A percentile compares a stretch with the other conserved stretches of the same genome.
phyloP scores from a whole-genome alignment of 2,888 invertebrate genomes.

The Eupithecia tripunctaria region DNA sequence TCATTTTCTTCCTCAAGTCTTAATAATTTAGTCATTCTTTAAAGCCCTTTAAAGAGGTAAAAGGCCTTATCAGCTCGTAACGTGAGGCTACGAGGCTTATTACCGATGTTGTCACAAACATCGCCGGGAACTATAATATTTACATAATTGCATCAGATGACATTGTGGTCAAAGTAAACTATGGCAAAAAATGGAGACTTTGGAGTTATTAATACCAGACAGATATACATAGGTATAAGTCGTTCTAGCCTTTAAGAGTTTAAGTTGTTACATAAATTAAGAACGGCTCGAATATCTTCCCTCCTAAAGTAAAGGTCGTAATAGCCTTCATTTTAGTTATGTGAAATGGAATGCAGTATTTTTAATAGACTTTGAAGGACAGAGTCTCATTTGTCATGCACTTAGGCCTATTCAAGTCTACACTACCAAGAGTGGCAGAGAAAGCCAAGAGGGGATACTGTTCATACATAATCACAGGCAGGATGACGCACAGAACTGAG shows the following conservation, averaged over 20 bases:
- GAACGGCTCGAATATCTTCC: too few relatives aligned
- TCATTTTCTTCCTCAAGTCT: too few relatives aligned
- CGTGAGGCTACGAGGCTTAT: neutral
- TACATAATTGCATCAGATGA: neutral
- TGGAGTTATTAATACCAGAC: neutral
- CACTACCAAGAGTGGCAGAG: neutral
- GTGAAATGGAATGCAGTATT: too few relatives aligned
- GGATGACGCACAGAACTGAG: neutral
- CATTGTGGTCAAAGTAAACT: constrained; percentile 3
- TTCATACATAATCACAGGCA: neutral
- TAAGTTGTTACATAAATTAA: too few relatives aligned
- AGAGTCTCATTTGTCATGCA: neutral
- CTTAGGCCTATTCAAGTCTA: neutral
- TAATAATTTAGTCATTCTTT: neutral
- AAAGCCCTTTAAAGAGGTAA: neutral
- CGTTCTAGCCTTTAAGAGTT: too few relatives aligned
- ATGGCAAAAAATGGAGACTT: neutral
- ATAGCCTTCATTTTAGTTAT: too few relatives aligned
- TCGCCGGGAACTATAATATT: constrained; percentile 1
- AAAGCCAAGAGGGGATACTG: neutral
- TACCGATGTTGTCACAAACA: constrained; percentile 4
- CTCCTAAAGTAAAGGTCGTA: too few relatives aligned
- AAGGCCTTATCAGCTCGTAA: neutral
- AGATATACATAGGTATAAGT: neutral
- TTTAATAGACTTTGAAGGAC: neutral